Evolutionary conservation across 23 tunicate genomes (phyloP).

Genomic region (Aplidium turbinatum): DNA sequence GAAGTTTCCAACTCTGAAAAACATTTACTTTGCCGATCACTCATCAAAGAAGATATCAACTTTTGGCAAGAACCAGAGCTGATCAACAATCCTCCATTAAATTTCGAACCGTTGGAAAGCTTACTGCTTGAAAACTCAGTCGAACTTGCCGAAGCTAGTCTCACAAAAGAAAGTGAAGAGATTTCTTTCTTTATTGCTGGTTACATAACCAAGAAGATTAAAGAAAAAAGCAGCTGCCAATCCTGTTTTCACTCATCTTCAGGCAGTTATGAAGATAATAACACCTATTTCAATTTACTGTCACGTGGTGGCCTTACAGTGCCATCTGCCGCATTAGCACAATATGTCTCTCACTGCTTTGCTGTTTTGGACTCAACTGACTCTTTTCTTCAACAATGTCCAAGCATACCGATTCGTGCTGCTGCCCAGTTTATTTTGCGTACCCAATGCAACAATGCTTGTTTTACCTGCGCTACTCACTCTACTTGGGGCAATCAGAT

Average conservation of each 20-base stretch:
- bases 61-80: constrained; percentile 11
- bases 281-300: too few relatives aligned
- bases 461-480: not conserved
- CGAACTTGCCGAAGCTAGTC: not conserved
- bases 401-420: too few relatives aligned
- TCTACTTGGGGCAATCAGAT: constrained; percentile 4
- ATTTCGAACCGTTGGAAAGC: not conserved
- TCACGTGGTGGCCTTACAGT: too few relatives aligned
- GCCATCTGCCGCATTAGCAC: too few relatives aligned
- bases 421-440: too few relatives aligned
- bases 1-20: constrained; percentile 13
- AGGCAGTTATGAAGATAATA: not conserved
- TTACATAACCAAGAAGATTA: constrained; percentile 17
- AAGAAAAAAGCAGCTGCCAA: constrained; percentile 2
- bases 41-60: not conserved
- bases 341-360: too few relatives aligned
- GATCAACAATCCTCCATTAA: not conserved
- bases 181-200: constrained; percentile 15
- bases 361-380: too few relatives aligned
- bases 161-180: constrained; percentile 3
- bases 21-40: not conserved
- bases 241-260: not conserved
- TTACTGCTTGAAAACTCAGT: not conserved
- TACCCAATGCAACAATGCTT: not conserved
- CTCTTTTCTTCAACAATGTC: too few relatives aligned